These are phyloP conservation scores for Isoperla grammatica DNA, from an alignment of 2,888 invertebrate genomes.

Conservation along the genomic window DNA sequence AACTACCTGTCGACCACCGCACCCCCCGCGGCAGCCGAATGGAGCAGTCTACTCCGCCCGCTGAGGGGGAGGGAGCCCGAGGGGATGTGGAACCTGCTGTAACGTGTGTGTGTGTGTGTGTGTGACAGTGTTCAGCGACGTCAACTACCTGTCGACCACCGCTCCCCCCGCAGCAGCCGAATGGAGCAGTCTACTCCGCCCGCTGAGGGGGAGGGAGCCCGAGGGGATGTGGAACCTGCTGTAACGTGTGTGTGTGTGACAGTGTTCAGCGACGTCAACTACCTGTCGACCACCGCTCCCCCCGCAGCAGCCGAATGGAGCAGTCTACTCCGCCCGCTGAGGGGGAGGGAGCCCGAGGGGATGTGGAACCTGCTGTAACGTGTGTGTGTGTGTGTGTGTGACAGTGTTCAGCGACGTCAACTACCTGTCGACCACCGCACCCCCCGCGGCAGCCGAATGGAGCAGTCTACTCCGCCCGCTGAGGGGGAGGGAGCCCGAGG, in stretches of 20 bases:
- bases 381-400: no score
- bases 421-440: constrained; percentile 92
- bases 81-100: constrained; percentile 98
- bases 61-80: constrained; percentile 94
- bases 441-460: constrained; percentile 98
- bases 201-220: constrained; percentile 90
- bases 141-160: constrained; percentile 93
- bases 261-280: constrained; percentile 85
- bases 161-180: constrained; percentile 97
- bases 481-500: constrained; percentile 94
- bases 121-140: constrained; percentile 73
- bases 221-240: constrained; percentile 67
- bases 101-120: no score
- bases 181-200: constrained; percentile 91
- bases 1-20: constrained; percentile 95
- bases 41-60: constrained; percentile 90
- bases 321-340: constrained; percentile 80
- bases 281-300: constrained; percentile 91
- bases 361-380: constrained; percentile 99
- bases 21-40: constrained; percentile 96
- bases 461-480: constrained; percentile 86
- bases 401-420: constrained; percentile 81
- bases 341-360: constrained; percentile 96
- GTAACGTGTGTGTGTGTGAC: no score
- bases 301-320: constrained; percentile 99